Conservation (phyloP, 1,140 invertebrate species). For the Centruroides sculpturatus region DNA sequence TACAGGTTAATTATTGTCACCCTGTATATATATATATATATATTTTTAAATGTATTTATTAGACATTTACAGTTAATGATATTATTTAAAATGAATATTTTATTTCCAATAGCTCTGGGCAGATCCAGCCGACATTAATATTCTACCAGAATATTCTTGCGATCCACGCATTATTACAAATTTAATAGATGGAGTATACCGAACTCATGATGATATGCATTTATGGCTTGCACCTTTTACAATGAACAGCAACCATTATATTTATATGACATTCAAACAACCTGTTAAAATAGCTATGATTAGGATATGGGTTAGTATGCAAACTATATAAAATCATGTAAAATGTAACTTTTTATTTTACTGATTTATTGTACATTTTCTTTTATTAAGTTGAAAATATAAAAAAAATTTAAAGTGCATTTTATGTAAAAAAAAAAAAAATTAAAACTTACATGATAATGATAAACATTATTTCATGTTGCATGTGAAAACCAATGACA, state of each 20-base stretch:
- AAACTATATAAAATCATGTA: too few species aligned
- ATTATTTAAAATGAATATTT: neutral
- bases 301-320: constrained; percentile 54
- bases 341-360: too few species aligned
- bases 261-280: constrained; percentile 43
- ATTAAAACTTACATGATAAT: too few species aligned
- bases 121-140: constrained; percentile 42
- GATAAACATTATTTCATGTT: too few species aligned
- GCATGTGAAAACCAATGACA: too few species aligned
- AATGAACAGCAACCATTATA: constrained; percentile 37
- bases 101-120: constrained; percentile 35
- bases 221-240: constrained; percentile 54
- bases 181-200: constrained; percentile 51
- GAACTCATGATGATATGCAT: constrained; percentile 57
- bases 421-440: too few species aligned
- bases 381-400: too few species aligned
- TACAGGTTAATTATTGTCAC: too few species aligned
- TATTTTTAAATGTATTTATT: neutral
- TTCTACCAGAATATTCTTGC: constrained; percentile 40
- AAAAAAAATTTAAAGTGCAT: too few species aligned
- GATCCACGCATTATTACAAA: constrained; percentile 45
- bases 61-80: neutral
- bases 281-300: constrained; percentile 47
- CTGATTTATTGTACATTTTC: too few species aligned
- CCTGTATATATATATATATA: too few species aligned